phyloP scores from a whole-genome alignment of 2,888 invertebrate genomes.

The Patella ulyssiponensis region DNA sequence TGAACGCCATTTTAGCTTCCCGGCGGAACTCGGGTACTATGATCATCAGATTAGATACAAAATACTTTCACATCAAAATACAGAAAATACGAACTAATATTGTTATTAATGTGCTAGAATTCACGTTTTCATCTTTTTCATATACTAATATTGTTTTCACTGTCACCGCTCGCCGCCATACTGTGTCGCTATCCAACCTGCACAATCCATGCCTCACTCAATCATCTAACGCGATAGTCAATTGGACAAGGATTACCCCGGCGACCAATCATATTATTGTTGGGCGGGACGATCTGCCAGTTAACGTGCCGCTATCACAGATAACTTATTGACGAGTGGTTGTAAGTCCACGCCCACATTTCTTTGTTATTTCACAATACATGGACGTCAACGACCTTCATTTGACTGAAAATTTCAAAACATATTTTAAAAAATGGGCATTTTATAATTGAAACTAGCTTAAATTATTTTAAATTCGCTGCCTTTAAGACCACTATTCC shows the following conservation, averaged over 20 bases:
- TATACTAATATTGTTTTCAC: background rate
- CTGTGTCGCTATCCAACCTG: background rate
- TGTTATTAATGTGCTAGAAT: too few species aligned
- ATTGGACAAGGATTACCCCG: background rate
- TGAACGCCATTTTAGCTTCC: slow-evolving; percentile 55
- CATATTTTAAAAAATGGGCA: too few species aligned
- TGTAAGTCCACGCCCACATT: slow-evolving; percentile 1
- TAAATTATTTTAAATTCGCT: too few species aligned
- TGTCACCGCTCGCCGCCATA: background rate
- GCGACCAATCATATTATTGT: background rate
- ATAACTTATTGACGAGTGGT: background rate
- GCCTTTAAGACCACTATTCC: too few species aligned
- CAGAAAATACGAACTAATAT: too few species aligned
- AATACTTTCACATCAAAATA: background rate
- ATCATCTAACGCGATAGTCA: background rate
- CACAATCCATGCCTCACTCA: background rate
- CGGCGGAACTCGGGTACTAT: slow-evolving; percentile 47
- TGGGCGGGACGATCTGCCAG: background rate
- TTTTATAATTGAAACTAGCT: too few species aligned
- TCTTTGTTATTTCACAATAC: background rate
- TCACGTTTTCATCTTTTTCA: too few species aligned
- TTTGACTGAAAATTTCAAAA: too few species aligned
- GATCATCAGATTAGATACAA: slow-evolving; percentile 30
- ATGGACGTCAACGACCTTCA: too few species aligned
- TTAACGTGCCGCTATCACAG: too few species aligned